Percentiles rank a stretch among this genome's conserved stretches.
These are phyloP conservation scores for Chlorodrepanis virens DNA, from an alignment of 2,113 vertebrate genomes.

Conservation along the genomic window DNA sequence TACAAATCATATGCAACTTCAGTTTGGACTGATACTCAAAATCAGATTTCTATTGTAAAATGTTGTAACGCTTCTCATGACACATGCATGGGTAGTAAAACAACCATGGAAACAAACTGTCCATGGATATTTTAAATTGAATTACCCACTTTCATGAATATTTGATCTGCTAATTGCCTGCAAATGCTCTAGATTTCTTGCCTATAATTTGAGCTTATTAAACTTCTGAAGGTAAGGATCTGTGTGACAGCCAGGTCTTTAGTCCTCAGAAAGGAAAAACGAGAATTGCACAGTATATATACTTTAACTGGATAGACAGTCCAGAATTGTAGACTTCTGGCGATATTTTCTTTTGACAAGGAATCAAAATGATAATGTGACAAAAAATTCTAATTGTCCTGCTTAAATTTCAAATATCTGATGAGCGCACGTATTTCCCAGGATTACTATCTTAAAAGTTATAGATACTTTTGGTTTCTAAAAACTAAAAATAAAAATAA, in stretches of 20 bases:
- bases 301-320: neutral
- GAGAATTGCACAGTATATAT: neutral
- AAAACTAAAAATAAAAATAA: neutral
- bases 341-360: neutral
- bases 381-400: neutral
- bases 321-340: neutral
- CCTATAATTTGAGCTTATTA: slow-evolving; percentile 13
- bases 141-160: slow-evolving; percentile 33
- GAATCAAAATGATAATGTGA: slow-evolving; percentile 5
- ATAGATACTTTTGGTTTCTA: neutral
- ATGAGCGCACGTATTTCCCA: neutral
- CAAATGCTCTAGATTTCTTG: neutral
- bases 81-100: neutral
- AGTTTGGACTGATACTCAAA: neutral
- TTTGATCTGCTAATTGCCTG: slow-evolving; percentile 40
- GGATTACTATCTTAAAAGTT: neutral
- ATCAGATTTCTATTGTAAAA: neutral
- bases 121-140: slow-evolving; percentile 29
- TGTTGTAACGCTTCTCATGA: neutral
- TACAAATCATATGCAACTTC: neutral
- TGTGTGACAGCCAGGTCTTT: neutral
- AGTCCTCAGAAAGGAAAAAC: neutral
- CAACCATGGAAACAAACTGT: neutral
- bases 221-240: neutral
- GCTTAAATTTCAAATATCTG: neutral